Evolutionary conservation across 37 sponge, comb jelly and placozoan genomes (phyloP).

Genomic region (Chondrosia reniformis): DNA sequence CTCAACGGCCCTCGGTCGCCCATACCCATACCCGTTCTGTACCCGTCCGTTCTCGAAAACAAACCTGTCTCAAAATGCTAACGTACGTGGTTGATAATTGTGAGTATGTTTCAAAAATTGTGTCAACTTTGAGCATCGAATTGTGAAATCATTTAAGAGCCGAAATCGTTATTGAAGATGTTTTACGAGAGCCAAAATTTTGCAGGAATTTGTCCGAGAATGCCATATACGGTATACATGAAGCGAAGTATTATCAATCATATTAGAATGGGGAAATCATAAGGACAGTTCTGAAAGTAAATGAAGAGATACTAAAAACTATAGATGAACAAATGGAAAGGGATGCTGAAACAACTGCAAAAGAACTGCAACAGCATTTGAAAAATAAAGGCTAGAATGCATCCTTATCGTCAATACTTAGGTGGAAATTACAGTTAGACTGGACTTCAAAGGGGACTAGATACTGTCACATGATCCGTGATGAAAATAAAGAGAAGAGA

Average conservation of each 20-base stretch:
- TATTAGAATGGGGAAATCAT: not conserved
- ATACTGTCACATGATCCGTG: not conserved
- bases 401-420: not conserved
- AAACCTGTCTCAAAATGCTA: too few relatives aligned
- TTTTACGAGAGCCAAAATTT: too few relatives aligned
- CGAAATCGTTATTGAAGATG: too few relatives aligned
- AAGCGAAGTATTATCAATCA: not conserved
- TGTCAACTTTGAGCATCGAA: too few relatives aligned
- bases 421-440: not conserved
- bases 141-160: too few relatives aligned
- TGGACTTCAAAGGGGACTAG: not conserved
- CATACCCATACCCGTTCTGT: too few relatives aligned
- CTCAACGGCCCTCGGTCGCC: too few relatives aligned
- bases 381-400: not conserved
- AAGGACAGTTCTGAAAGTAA: not conserved
- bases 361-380: not conserved
- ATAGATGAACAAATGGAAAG: constrained; percentile 1
- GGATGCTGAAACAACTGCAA: constrained; percentile 16
- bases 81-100: too few relatives aligned
- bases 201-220: not conserved
- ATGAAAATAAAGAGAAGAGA: not conserved
- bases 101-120: too few relatives aligned
- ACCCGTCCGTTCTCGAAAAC: too few relatives aligned
- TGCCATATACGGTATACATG: not conserved
- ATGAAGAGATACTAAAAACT: not conserved